A percentile compares a stretch with the other conserved stretches of the same genome.
Conservation (phyloP, 2,113 vertebrate genomes). For the Hypomesus transpacificus region DNA sequence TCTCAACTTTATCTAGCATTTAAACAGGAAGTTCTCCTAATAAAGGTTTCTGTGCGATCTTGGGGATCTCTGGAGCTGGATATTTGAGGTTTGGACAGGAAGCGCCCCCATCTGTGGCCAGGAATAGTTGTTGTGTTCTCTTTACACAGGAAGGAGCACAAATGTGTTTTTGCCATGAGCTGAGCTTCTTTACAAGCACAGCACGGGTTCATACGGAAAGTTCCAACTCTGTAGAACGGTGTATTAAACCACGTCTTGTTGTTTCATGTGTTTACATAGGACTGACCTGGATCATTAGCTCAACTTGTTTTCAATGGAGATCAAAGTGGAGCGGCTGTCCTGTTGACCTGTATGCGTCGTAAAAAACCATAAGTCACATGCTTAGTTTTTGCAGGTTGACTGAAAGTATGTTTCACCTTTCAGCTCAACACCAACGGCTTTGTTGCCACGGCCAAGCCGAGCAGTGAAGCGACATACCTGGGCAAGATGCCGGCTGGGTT, state of each 20-base stretch:
- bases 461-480: slow-evolving; percentile 72
- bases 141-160: slow-evolving; percentile 43
- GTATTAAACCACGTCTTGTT: too few species aligned
- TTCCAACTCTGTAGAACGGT: slow-evolving; percentile 8
- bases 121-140: slow-evolving; percentile 48
- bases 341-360: slow-evolving; percentile 10
- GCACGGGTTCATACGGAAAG: slow-evolving; percentile 35
- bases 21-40: slow-evolving; percentile 55
- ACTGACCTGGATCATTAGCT: slow-evolving; percentile 36
- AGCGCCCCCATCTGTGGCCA: slow-evolving; percentile 36
- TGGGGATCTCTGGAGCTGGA: slow-evolving; percentile 37
- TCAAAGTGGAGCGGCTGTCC: slow-evolving; percentile 42
- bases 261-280: too few species aligned
- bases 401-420: slow-evolving; percentile 38
- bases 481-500: slow-evolving; percentile 80
- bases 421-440: slow-evolving; percentile 89
- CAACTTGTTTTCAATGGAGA: slow-evolving; percentile 52
- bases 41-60: slow-evolving; percentile 48
- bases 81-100: slow-evolving; percentile 57
- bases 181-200: slow-evolving; percentile 29
- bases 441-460: slow-evolving; percentile 76
- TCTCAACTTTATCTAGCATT: slow-evolving; percentile 41
- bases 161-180: slow-evolving; percentile 38
- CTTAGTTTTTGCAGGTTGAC: not conserved
- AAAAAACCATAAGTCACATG: not conserved